phyloP scores from a whole-genome alignment of 2,888 invertebrate genomes.

The Amphipyra berbera region DNA sequence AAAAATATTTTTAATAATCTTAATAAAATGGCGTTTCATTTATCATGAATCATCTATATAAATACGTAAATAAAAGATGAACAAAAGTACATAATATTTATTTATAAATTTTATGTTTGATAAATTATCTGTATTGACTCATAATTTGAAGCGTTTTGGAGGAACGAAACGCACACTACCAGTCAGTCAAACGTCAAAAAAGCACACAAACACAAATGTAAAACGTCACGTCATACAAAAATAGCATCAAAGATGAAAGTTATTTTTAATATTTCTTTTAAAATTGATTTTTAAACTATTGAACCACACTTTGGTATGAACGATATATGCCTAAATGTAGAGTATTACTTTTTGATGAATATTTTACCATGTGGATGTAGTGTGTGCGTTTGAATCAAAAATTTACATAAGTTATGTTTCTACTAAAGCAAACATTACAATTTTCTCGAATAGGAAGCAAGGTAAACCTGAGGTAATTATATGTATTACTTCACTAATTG shows the following conservation, averaged over 20 bases:
- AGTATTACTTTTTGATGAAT: constrained; percentile 65
- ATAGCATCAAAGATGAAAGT: constrained; percentile 87
- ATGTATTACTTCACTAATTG: constrained; percentile 49
- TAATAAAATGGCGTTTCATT: no score
- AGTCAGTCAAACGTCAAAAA: constrained; percentile 57
- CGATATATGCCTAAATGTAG: constrained; percentile 61
- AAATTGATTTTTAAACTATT: constrained; percentile 67
- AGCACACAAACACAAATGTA: constrained; percentile 35
- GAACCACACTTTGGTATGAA: constrained; percentile 68
- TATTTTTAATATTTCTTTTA: constrained; percentile 82
- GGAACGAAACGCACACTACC: constrained; percentile 48
- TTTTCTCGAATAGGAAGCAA: constrained; percentile 81
- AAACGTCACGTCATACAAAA: constrained; percentile 77
- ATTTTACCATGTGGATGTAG: constrained; percentile 66
- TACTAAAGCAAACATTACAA: constrained; percentile 82
- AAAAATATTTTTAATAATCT: background rate
- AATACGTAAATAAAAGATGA: no score
- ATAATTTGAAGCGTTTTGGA: background rate
- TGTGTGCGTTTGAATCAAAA: constrained; percentile 68
- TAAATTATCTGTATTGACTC: no score
- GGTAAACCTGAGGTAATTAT: constrained; percentile 80
- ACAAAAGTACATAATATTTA: no score
- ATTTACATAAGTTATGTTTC: constrained; percentile 86
- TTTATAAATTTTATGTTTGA: no score
- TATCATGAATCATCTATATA: no score